A percentile compares a stretch with the other conserved stretches of the same genome.
Conservation (phyloP, 2,888 invertebrate genomes). For the Scelioninae gen. 1 region DNA sequence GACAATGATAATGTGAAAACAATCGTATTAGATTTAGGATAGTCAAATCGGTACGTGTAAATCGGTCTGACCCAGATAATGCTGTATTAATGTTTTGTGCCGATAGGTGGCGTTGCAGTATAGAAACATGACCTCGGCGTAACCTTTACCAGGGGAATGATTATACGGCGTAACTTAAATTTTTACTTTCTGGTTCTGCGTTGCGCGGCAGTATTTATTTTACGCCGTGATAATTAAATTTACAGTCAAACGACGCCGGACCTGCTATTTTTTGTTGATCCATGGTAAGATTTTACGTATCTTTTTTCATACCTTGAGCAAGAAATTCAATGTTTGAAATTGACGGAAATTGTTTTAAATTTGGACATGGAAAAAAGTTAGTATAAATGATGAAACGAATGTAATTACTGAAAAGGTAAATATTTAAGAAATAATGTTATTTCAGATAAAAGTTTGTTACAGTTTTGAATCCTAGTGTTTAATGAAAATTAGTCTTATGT, state of each 20-base stretch:
- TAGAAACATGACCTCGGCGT: background rate
- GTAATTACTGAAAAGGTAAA: background rate
- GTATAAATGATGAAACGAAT: too few species aligned
- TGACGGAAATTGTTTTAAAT: background rate
- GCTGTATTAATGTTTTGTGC: background rate
- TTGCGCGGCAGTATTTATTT: slow-evolving; percentile 18
- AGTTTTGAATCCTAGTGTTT: too few species aligned
- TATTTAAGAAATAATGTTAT: background rate
- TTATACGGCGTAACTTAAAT: slow-evolving; percentile 27
- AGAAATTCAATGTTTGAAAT: background rate
- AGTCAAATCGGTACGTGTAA: slow-evolving; percentile 21
- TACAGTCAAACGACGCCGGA: background rate
- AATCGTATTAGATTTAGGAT: background rate
- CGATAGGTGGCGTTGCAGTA: background rate
- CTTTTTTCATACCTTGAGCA: background rate
- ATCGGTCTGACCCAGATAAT: slow-evolving; percentile 29
- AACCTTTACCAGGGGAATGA: slow-evolving; percentile 27
- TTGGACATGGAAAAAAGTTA: background rate
- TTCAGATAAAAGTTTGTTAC: too few species aligned
- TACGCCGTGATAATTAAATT: slow-evolving; percentile 30
- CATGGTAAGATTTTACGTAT: background rate
- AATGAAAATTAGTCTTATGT: too few species aligned
- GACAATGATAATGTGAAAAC: slow-evolving; percentile 17
- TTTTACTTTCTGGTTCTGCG: slow-evolving; percentile 2
- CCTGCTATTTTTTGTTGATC: background rate